Evolutionary conservation across 2,797 vertebrate species (phyloP).

Genomic region (Gymnopithys bicolor): DNA sequence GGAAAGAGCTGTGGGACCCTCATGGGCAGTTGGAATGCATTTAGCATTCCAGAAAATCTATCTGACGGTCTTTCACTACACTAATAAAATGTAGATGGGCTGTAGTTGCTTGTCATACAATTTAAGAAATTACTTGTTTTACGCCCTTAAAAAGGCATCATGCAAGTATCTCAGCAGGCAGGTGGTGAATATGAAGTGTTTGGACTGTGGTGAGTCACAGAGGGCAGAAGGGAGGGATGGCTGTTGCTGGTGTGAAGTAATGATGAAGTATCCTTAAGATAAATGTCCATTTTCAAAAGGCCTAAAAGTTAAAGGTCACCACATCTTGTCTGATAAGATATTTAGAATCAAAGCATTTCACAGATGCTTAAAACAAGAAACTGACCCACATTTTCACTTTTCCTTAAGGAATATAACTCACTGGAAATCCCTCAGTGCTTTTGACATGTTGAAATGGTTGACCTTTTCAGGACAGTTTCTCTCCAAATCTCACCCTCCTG

Average conservation of each 20-base stretch:
- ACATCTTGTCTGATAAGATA: background rate
- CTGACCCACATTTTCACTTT: background rate
- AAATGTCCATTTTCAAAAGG: background rate
- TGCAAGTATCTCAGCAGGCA: background rate
- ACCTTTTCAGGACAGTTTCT: background rate
- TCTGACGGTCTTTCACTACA: background rate
- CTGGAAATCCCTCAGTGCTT: background rate
- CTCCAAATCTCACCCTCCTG: background rate
- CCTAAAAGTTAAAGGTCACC: background rate
- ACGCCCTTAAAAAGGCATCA: background rate
- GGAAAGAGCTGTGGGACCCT: background rate
- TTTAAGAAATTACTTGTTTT: background rate
- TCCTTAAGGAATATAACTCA: background rate
- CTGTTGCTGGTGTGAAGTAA: background rate
- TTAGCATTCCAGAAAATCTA: background rate
- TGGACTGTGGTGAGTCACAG: background rate
- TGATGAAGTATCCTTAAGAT: background rate
- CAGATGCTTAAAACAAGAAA: background rate
- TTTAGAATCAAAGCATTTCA: background rate
- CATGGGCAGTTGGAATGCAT: background rate
- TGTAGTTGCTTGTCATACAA: background rate
- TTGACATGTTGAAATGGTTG: background rate
- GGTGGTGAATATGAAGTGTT: background rate
- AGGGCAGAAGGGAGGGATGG: background rate
- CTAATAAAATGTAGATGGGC: background rate